Evolutionary conservation across 2,113 vertebrate genomes (phyloP), one percentile per base, ranked within the genome.

Genomic region (Perca schrenkii): DNA sequence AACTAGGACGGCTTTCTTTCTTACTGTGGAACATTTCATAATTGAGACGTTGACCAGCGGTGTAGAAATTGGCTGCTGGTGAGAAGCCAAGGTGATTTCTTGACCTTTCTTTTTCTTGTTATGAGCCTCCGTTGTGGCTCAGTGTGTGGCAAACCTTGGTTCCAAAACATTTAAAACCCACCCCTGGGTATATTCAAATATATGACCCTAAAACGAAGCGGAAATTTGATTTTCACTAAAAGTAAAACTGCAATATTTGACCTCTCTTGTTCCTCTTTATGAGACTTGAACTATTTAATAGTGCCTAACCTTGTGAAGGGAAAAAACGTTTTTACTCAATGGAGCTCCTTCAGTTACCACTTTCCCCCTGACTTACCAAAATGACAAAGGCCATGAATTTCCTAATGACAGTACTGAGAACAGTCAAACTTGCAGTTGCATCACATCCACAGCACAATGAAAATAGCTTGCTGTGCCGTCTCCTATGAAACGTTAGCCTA

Each of bases 401-500:
- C 49, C 68, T 68, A 77, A 61, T 50, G 56, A 28, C 52, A 60
- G 5, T 16, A 31, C 46, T 16, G 22, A 47, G 12, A 77, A 71
- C 53, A 68, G 56, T 61, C 69, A 73, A 83, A 84, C 40, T 68
- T 65, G 73, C 86, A 67, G 83, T 74, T 74, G 66, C 75, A 77
- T 13, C 61, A 85, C 10, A 28, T 68, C 52, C 65, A 76, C 43
- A 74, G 21, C 22, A 46, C 56, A 52, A 65, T 69, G 63, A 57
- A 22, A 74, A 75, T 8, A 63, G 61, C 78, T 15, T 1, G 7
- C 28, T 25, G 36, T 40, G 47, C 77, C 10, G 1, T 79, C 70
- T 77, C 75, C 82, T 78, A 81, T 88, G 91, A 91, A 93, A 93
- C 73, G 13, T 90, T 89, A 91, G 67, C 84, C 66, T 79, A 76